Percentiles rank a stretch among this genome's conserved stretches.
Conservation (phyloP, 1,140 invertebrate genomes). For the Neocloeon triangulifer region DNA sequence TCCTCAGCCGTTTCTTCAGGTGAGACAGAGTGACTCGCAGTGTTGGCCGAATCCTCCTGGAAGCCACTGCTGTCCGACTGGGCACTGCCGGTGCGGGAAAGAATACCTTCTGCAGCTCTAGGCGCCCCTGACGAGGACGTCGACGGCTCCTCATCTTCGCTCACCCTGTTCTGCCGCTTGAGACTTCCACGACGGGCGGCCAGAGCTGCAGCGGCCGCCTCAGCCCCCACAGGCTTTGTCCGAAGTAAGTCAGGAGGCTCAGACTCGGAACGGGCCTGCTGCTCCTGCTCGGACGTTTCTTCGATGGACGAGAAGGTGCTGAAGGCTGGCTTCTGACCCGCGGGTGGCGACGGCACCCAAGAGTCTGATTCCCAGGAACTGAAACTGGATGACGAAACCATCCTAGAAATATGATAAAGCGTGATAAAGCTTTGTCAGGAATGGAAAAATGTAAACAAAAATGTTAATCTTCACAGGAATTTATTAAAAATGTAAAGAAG, state of each 20-base stretch:
- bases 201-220: not conserved
- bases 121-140: not conserved
- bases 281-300: not conserved
- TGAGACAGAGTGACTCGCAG: no score
- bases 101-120: not conserved
- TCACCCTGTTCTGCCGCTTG: slow-evolving; percentile 7
- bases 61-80: slow-evolving; percentile 11
- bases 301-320: not conserved
- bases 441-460: no score
- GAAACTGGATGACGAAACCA: slow-evolving; percentile 7
- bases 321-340: not conserved
- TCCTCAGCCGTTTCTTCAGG: no score
- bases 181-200: slow-evolving; percentile 6
- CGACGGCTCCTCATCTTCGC: slow-evolving; percentile 4
- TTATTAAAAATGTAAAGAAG: no score
- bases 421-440: no score
- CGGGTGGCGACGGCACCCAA: not conserved
- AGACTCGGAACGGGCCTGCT: not conserved
- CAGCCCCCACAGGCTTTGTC: not conserved
- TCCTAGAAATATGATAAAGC: no score
- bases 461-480: no score
- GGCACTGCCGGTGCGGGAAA: slow-evolving; percentile 5
- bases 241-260: not conserved
- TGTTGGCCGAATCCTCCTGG: no score
- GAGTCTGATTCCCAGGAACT: slow-evolving; percentile 8